phyloP scores from a whole-genome alignment of 2,888 invertebrate species.

The Diadegma fenestrale region DNA sequence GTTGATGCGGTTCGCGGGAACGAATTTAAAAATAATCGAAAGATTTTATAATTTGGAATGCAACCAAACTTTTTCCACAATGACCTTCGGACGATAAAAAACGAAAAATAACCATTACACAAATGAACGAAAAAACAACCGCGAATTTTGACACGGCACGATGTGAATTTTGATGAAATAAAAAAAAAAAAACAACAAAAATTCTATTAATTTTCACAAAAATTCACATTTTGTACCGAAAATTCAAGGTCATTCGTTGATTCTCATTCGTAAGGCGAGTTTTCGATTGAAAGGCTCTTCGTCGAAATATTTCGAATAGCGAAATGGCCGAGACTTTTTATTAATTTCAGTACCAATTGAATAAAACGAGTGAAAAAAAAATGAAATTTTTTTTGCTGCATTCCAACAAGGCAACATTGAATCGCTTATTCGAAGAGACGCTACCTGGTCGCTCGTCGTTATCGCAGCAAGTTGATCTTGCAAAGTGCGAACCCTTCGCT shows the following conservation, averaged over 20 bases:
- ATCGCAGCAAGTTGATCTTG: slow-evolving; percentile 86
- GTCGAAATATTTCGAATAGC: neutral
- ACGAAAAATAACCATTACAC: too few relatives aligned
- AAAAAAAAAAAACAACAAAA: too few relatives aligned
- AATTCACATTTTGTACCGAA: too few relatives aligned
- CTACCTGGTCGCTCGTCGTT: slow-evolving; percentile 81
- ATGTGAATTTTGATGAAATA: too few relatives aligned
- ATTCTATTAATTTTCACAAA: too few relatives aligned
- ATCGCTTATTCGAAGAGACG: slow-evolving; percentile 29
- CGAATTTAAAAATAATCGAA: neutral
- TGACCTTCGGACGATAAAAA: too few relatives aligned
- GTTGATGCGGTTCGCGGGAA: slow-evolving; percentile 1
- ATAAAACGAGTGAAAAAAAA: neutral
- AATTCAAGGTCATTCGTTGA: too few relatives aligned
- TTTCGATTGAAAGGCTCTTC: too few relatives aligned
- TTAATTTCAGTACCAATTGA: neutral
- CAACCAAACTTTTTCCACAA: neutral
- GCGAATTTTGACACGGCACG: too few relatives aligned
- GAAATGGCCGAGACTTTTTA: neutral
- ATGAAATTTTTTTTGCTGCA: neutral
- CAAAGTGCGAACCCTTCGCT: slow-evolving; percentile 87
- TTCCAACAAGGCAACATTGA: neutral
- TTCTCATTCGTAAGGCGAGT: too few relatives aligned
- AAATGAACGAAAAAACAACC: too few relatives aligned
- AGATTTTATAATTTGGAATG: neutral